A percentile compares a stretch with the other conserved stretches of the same genome.
Conservation (phyloP, 2,888 invertebrate genomes). For the Andrena bucephala region DNA sequence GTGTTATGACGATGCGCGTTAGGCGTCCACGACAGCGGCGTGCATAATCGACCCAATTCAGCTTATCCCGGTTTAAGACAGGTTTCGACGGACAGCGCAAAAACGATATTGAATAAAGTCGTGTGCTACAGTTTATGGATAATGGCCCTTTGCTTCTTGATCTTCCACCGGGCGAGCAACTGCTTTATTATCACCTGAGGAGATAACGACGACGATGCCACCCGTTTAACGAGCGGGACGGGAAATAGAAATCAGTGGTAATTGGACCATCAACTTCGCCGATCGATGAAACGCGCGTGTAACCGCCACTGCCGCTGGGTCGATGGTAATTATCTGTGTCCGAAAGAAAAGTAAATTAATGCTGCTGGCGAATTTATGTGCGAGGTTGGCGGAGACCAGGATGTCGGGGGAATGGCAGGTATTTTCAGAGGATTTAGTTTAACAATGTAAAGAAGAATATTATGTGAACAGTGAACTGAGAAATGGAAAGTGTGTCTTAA, state of each 20-base stretch:
- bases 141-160: neutral
- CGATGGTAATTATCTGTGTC: no score
- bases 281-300: neutral
- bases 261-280: neutral
- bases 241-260: neutral
- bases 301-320: neutral
- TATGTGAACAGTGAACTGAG: no score
- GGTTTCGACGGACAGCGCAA: neutral
- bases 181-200: neutral
- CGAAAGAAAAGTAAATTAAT: neutral
- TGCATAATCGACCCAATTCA: slow-evolving; percentile 52
- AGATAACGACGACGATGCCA: neutral
- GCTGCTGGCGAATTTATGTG: neutral
- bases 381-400: neutral
- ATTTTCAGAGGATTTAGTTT: no score
- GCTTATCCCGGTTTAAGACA: slow-evolving; percentile 36
- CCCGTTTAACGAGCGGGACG: slow-evolving; percentile 1
- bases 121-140: neutral
- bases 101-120: neutral
- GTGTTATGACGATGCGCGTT: neutral
- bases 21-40: slow-evolving; percentile 17
- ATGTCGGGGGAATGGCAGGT: no score
- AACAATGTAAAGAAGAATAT: no score
- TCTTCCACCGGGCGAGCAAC: neutral
- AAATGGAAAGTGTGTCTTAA: no score